Evolutionary conservation across 1,140 invertebrate species (phyloP).

Genomic region (Riptortus pedestris): DNA sequence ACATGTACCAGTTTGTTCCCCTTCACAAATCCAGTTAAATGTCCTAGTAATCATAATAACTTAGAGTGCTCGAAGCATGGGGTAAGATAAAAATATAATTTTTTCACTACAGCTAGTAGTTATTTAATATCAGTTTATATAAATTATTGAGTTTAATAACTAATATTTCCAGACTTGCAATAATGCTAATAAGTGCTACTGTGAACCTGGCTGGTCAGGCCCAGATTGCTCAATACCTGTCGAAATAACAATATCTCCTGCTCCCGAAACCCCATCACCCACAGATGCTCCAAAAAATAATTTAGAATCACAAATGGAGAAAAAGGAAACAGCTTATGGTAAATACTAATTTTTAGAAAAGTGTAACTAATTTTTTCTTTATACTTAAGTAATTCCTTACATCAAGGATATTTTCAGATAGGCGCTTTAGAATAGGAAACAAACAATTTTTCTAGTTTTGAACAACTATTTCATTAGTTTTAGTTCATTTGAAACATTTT

Average conservation of each 20-base stretch:
- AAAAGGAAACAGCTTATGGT: conserved; percentile 82
- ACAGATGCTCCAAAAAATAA: conserved; percentile 36
- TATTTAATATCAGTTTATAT: not conserved
- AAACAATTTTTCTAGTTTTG: too few relatives aligned
- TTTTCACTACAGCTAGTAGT: not conserved
- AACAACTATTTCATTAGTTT: too few relatives aligned
- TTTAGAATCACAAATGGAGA: conserved; percentile 59
- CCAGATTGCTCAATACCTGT: conserved; percentile 73
- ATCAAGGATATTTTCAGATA: too few relatives aligned
- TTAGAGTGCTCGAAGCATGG: conserved; percentile 87
- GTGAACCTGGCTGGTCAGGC: conserved; percentile 77
- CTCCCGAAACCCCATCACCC: conserved; percentile 40
- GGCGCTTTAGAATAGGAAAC: too few relatives aligned
- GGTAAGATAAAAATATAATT: conserved; percentile 52
- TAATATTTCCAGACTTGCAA: conserved; percentile 67
- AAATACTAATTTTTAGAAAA: too few relatives aligned
- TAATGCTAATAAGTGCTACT: conserved; percentile 84
- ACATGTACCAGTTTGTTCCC: conserved; percentile 75
- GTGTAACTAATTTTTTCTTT: not conserved
- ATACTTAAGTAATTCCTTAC: too few relatives aligned
- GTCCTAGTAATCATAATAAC: conserved; percentile 77
- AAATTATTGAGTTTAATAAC: not conserved
- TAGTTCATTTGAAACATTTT: too few relatives aligned
- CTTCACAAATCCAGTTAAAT: conserved; percentile 70
- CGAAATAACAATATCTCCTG: conserved; percentile 46